Percentiles rank a stretch among this genome's conserved stretches.
Evolutionary conservation across 2,888 invertebrate species (phyloP).

Genomic region (Galeruca laticollis): DNA sequence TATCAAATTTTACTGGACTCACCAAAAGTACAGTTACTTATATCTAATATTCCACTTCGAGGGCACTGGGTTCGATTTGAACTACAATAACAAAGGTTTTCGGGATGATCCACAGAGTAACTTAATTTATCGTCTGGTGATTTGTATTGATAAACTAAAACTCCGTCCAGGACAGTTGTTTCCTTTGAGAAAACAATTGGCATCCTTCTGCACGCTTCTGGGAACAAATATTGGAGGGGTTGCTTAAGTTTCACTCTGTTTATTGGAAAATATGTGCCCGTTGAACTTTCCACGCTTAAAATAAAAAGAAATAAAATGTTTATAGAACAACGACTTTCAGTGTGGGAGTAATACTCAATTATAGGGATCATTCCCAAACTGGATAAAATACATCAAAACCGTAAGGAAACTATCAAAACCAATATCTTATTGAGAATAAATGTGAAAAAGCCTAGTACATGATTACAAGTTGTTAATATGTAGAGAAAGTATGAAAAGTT

Average conservation of each 20-base stretch:
- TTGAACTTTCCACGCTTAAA: conserved; percentile 71
- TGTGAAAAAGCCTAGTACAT: no score
- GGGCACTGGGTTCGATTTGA: conserved; percentile 72
- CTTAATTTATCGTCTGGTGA: conserved; percentile 75
- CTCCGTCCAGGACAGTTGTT: conserved; percentile 67
- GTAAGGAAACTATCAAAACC: no score
- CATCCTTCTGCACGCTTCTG: conserved; percentile 79
- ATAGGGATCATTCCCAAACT: not conserved
- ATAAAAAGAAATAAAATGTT: not conserved
- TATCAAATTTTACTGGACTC: conserved; percentile 37
- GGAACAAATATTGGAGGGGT: conserved; percentile 73
- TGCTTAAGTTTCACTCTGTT: conserved; percentile 71
- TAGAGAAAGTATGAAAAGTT: no score
- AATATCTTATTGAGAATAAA: no score
- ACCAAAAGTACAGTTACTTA: conserved; percentile 74
- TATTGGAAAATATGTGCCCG: conserved; percentile 81
- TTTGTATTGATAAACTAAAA: conserved; percentile 68
- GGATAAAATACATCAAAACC: no score
- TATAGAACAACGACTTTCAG: no score
- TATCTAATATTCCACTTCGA: conserved; percentile 78
- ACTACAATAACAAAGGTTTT: conserved; percentile 80
- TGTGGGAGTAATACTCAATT: no score
- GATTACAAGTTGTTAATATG: no score
- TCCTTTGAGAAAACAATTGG: conserved; percentile 75
- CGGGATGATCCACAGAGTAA: conserved; percentile 70